Conservation (phyloP, 37 sponge, comb jelly and placozoan species). For the Beroe ovata region DNA sequence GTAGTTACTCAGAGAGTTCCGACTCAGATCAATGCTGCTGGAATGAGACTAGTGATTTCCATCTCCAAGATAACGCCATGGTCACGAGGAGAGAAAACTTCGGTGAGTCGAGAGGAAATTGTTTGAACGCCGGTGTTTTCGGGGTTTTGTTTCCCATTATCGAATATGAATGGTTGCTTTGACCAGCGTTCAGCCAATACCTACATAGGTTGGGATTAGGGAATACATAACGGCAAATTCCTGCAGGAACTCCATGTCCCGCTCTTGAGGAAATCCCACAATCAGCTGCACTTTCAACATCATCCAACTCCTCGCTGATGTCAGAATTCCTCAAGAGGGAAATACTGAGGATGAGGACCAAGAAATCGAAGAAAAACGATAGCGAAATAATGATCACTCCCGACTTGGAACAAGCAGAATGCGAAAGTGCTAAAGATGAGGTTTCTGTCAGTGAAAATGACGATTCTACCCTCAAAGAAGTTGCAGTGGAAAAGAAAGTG, state of each 20-base stretch:
- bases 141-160: too few relatives aligned
- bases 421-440: neutral
- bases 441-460: neutral
- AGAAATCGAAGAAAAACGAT: neutral
- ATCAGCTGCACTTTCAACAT: too few relatives aligned
- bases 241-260: too few relatives aligned
- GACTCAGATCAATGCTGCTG: neutral
- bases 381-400: neutral
- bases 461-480: neutral
- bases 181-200: too few relatives aligned
- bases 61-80: neutral
- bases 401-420: neutral
- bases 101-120: too few relatives aligned
- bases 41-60: neutral
- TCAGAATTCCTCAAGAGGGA: neutral
- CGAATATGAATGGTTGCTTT: too few relatives aligned
- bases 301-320: neutral
- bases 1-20: neutral
- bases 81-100: too few relatives aligned
- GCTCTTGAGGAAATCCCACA: too few relatives aligned
- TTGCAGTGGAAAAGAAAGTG: neutral
- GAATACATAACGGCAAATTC: too few relatives aligned
- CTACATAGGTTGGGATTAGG: too few relatives aligned
- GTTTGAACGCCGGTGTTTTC: too few relatives aligned
- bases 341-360: neutral